Conservation (phyloP, 2,797 vertebrate genomes). For the Acomys russatus region DNA sequence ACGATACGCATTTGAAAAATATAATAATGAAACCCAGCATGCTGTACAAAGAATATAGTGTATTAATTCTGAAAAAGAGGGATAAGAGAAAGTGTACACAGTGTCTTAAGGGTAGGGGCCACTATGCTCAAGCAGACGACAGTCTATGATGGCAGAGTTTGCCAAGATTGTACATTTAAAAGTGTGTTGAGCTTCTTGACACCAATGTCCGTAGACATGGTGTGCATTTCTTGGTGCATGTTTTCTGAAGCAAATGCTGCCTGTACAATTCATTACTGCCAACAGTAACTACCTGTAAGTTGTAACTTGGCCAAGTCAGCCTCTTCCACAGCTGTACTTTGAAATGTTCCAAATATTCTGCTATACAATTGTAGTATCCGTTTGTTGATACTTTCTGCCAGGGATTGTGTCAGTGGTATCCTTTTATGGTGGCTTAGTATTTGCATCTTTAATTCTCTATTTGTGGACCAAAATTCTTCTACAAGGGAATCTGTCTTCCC, state of each 20-base stretch:
- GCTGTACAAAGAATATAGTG: not conserved
- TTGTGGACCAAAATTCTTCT: conserved; percentile 7
- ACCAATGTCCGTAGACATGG: not conserved
- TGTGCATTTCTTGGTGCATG: not conserved
- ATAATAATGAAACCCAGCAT: not conserved
- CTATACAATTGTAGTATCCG: not conserved
- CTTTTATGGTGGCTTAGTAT: not conserved
- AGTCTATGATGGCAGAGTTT: not conserved
- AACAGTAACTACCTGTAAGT: not conserved
- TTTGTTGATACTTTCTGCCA: not conserved
- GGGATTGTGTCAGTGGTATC: not conserved
- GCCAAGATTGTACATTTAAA: not conserved
- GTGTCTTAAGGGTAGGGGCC: not conserved
- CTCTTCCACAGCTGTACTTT: not conserved
- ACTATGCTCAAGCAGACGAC: not conserved
- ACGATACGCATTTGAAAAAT: not conserved
- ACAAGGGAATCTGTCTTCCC: not conserved
- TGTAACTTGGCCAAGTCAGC: not conserved
- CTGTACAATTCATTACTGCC: not conserved
- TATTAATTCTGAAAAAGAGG: not conserved
- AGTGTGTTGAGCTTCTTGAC: not conserved
- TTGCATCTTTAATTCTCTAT: not conserved
- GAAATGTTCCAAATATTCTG: not conserved
- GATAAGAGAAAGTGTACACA: not conserved
- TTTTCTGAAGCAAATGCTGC: not conserved